Conservation (phyloP, 2,888 invertebrate genomes). For the Coenonympha arcania region DNA sequence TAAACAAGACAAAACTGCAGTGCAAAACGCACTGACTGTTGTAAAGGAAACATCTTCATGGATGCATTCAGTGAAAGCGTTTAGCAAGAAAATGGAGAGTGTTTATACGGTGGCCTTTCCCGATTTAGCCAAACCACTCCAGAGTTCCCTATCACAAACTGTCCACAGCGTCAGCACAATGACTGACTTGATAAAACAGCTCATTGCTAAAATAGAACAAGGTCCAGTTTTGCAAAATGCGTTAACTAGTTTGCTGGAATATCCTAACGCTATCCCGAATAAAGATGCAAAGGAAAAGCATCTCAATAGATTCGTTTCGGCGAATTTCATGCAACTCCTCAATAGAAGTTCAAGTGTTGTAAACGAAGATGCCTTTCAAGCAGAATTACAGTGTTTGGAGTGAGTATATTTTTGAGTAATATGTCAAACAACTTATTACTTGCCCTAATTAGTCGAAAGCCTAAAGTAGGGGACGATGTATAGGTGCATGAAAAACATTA, state of each 20-base stretch:
- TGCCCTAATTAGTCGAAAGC: too few relatives aligned
- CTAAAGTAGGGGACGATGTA: too few relatives aligned
- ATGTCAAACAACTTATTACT: too few relatives aligned
- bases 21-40: slow-evolving; percentile 42
- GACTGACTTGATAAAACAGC: slow-evolving; percentile 68
- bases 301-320: slow-evolving; percentile 62
- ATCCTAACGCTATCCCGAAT: slow-evolving; percentile 54
- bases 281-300: slow-evolving; percentile 41
- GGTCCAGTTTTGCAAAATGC: slow-evolving; percentile 40
- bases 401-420: slow-evolving; percentile 48
- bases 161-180: slow-evolving; percentile 76
- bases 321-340: slow-evolving; percentile 50
- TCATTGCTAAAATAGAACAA: slow-evolving; percentile 50
- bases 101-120: slow-evolving; percentile 80
- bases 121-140: slow-evolving; percentile 83
- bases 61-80: slow-evolving; percentile 71
- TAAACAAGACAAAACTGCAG: slow-evolving; percentile 28
- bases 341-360: slow-evolving; percentile 36
- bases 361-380: slow-evolving; percentile 34
- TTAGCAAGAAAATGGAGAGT: slow-evolving; percentile 70
- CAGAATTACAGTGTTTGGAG: slow-evolving; percentile 67
- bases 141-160: slow-evolving; percentile 79
- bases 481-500: too few relatives aligned
- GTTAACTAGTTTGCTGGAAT: slow-evolving; percentile 67
- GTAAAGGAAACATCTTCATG: slow-evolving; percentile 65